These are phyloP conservation scores for Spinus pinus DNA, from an alignment of 2,797 vertebrate genomes.

Conservation along the genomic window DNA sequence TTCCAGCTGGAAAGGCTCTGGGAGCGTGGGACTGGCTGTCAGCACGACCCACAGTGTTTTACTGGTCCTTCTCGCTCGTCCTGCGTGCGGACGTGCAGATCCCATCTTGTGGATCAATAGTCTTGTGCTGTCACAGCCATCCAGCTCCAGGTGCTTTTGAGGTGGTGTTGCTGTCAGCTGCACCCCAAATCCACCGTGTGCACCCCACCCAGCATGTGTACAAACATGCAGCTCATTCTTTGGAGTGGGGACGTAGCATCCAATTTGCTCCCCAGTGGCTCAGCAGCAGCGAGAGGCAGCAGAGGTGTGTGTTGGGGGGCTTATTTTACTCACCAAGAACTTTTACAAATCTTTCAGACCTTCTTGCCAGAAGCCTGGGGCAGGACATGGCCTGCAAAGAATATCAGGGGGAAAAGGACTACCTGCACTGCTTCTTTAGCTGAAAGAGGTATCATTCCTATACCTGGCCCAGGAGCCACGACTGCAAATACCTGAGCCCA, in stretches of 20 bases:
- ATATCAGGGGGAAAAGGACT: background rate
- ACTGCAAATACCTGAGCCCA: background rate
- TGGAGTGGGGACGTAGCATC: background rate
- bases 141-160: background rate
- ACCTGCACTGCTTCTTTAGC: background rate
- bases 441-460: background rate
- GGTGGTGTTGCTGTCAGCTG: background rate
- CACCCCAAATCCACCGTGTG: background rate
- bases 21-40: background rate
- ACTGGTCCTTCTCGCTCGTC: background rate
- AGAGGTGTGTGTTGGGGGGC: background rate
- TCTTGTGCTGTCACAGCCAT: background rate
- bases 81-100: accelerated
- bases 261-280: background rate
- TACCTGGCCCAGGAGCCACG: background rate
- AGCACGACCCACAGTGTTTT: background rate
- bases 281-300: background rate
- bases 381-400: background rate
- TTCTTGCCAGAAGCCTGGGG: background rate
- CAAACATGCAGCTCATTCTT: background rate
- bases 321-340: background rate
- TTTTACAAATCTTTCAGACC: background rate
- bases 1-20: background rate
- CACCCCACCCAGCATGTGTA: background rate
- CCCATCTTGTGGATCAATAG: background rate